Conservation (phyloP, 2,888 invertebrate genomes). For the Sphecodes monilicornis region DNA sequence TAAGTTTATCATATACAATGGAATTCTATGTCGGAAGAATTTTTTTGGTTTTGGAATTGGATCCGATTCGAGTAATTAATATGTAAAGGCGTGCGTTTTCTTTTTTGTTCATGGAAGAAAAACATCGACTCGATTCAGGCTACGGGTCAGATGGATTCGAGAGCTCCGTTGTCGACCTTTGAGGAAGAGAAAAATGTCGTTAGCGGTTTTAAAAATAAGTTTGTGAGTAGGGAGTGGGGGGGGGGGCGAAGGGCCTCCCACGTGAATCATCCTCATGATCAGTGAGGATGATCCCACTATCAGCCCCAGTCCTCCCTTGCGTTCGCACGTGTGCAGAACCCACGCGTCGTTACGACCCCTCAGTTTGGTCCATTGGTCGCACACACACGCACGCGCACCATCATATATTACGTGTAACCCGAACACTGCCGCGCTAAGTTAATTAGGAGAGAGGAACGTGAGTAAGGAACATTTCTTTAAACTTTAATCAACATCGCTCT, state of each 20-base stretch:
- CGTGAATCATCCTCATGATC: neutral
- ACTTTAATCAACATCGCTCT: neutral
- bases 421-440: neutral
- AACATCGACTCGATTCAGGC: neutral
- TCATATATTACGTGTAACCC: neutral
- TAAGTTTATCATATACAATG: too few relatives aligned
- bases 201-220: slow-evolving; percentile 9
- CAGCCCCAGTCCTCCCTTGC: slow-evolving; percentile 5
- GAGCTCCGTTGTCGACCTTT: slow-evolving; percentile 1
- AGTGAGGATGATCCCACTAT: neutral
- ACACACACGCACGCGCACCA: too few relatives aligned
- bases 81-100: neutral
- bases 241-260: slow-evolving; percentile 3
- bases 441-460: neutral
- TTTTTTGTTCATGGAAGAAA: neutral
- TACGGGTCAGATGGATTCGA: neutral
- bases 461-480: neutral
- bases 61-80: neutral
- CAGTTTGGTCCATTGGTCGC: neutral
- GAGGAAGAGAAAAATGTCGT: slow-evolving; percentile 3
- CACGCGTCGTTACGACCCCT: slow-evolving; percentile 12
- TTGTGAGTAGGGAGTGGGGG: neutral
- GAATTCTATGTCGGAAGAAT: too few relatives aligned
- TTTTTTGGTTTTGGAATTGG: too few relatives aligned
- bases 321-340: neutral